Conservation (phyloP, 2,113 vertebrate genomes). For the Scolopax mira region DNA sequence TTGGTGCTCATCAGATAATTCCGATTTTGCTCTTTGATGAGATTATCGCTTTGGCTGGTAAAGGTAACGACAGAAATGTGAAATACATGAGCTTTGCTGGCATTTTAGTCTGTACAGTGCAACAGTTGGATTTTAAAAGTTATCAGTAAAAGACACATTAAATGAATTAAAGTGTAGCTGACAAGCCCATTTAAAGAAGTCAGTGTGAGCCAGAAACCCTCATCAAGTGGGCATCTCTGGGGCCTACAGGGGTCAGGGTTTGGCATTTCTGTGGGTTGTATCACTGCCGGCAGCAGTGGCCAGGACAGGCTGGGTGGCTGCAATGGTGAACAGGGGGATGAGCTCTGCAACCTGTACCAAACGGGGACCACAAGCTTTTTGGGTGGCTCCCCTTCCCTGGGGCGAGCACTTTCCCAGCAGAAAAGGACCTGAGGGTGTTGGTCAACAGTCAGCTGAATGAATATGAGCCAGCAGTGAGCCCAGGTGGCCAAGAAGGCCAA, state of each 20-base stretch:
- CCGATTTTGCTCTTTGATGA: neutral
- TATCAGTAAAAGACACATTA: neutral
- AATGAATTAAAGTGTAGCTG: neutral
- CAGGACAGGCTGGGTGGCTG: accelerated
- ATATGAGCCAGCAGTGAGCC: neutral
- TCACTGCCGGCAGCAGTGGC: neutral
- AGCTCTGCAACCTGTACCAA: neutral
- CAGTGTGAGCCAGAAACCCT: neutral
- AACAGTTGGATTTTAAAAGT: neutral
- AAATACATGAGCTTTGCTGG: neutral
- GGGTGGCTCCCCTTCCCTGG: accelerated
- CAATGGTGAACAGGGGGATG: accelerated
- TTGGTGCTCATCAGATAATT: neutral
- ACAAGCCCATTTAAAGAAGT: neutral
- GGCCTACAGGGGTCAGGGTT: neutral
- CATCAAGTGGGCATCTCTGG: neutral
- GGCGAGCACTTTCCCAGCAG: neutral
- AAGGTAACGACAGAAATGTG: neutral
- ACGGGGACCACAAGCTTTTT: accelerated
- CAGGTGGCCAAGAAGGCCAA: no score
- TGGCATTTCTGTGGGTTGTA: neutral
- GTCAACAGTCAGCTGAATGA: neutral
- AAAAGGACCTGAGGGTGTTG: neutral
- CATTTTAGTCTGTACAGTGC: accelerated
- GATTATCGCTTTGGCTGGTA: neutral